phyloP scores from a whole-genome alignment of 2,888 invertebrate species.

The Sipha maydis region DNA sequence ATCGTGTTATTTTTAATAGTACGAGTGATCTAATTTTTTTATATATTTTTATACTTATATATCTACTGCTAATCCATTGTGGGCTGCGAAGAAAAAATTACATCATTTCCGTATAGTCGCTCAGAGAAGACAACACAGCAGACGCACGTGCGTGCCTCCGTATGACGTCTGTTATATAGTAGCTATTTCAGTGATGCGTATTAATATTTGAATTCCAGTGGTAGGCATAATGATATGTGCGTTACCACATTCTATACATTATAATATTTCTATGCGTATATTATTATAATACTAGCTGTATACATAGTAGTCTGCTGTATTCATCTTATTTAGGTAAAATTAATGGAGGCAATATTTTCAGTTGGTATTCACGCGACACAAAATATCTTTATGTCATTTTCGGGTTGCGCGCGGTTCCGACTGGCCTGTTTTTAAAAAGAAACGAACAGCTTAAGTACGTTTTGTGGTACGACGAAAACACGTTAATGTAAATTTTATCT shows the following conservation, averaged over 20 bases:
- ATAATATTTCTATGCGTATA: neutral
- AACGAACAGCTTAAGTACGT: neutral
- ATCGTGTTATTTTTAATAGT: too few species aligned
- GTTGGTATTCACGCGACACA: neutral
- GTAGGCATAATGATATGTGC: neutral
- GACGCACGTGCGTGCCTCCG: neutral
- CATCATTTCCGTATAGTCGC: neutral
- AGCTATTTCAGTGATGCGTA: neutral
- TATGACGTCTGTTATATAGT: slow-evolving; percentile 10
- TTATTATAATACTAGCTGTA: neutral
- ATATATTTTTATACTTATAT: neutral
- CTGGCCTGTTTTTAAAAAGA: neutral
- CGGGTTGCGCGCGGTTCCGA: neutral
- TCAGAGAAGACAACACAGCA: neutral
- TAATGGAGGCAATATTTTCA: slow-evolving; percentile 36
- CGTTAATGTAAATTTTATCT: slow-evolving; percentile 32
- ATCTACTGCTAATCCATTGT: neutral
- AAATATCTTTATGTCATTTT: slow-evolving; percentile 10
- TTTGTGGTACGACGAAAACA: neutral
- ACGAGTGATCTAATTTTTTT: too few species aligned
- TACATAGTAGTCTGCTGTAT: neutral
- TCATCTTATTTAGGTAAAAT: slow-evolving; percentile 11
- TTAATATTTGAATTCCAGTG: slow-evolving; percentile 14
- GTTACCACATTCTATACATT: neutral
- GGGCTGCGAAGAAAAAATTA: neutral